A percentile compares a stretch with the other conserved stretches of the same genome.
Conservation (phyloP, 2,888 invertebrate genomes). For the Campopleginae sp. region DNA sequence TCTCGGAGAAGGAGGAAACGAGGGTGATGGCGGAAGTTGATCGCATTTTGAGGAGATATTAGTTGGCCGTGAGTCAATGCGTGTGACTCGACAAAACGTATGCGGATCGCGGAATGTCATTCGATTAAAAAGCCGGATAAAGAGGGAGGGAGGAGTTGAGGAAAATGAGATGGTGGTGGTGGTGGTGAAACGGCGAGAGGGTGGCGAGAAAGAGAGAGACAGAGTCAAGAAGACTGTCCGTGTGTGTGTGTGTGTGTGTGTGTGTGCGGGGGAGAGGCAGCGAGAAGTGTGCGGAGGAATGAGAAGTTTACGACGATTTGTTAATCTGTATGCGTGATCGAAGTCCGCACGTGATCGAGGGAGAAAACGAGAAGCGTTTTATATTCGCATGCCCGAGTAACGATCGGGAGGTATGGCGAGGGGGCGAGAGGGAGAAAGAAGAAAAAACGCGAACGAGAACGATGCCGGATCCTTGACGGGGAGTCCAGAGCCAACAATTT, state of each 20-base stretch:
- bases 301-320: constrained; percentile 16
- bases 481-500: constrained; percentile 40
- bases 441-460: background rate
- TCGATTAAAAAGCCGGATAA: background rate
- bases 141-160: background rate
- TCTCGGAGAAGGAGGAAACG: background rate
- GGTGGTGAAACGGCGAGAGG: background rate
- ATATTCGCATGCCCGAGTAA: constrained; percentile 60
- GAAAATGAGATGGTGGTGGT: background rate
- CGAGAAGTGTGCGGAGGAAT: background rate
- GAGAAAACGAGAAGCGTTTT: constrained; percentile 31
- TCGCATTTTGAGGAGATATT: background rate
- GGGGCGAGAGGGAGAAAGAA: constrained; percentile 23
- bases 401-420: constrained; percentile 58
- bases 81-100: constrained; percentile 13
- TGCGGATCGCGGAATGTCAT: background rate
- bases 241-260: background rate
- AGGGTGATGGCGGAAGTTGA: background rate
- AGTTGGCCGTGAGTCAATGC: background rate
- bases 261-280: background rate
- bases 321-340: constrained; percentile 60
- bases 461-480: background rate
- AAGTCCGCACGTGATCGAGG: constrained; percentile 53
- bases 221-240: background rate
- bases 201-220: background rate